Evolutionary conservation across 2,888 invertebrate species (phyloP), one percentile per base, ranked within the genome.

Genomic region (Eristalis tenax): DNA sequence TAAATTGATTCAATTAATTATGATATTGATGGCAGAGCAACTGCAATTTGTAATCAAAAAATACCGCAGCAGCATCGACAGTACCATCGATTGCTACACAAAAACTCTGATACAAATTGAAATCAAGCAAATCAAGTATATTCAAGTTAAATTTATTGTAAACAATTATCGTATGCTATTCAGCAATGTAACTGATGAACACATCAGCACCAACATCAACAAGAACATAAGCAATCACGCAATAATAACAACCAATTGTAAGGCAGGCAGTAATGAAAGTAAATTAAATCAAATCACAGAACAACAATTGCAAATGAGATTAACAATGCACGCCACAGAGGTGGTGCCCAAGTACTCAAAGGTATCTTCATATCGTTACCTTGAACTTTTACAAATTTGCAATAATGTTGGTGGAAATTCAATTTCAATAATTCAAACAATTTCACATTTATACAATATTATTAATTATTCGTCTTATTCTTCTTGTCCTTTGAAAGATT

Each of bases 1-100:
- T 80, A 87, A 87, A 87, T 87, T 87, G 68, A 83, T 87, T 87
- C 87, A 87, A 83, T 87, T 87, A 87, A 69, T 83, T 59, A 83
- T 80, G 64, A 80, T 83, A 83, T 86, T 86, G 82, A 76, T 83
- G 80, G 83, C 71, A 68, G 35, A 70, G 69, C 74, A 75, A 59
- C 22, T 77, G 63, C 76, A 77, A 85, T 65, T 74, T 83, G 71
- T 83, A 87, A 87, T 87, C 79, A 87, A 83, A 83, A 80, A 2
- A 1, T 32, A 32, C 32, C 32, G 32, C 32, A 32, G 32, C 32
- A 32, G n/a, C 63, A 79, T 40, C 43, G 75, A 65, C 65, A 80
- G 23, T 63, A 80, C 76, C 79, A 77, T 40, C 69, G 10, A 32
- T 32, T 10, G 8, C 32, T 2, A 63, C 70, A 75, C 70, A 79